Percentiles rank a stretch among this genome's conserved stretches.
Conservation (phyloP, 2,113 vertebrate genomes). For the Aspidoscelis tigris region DNA sequence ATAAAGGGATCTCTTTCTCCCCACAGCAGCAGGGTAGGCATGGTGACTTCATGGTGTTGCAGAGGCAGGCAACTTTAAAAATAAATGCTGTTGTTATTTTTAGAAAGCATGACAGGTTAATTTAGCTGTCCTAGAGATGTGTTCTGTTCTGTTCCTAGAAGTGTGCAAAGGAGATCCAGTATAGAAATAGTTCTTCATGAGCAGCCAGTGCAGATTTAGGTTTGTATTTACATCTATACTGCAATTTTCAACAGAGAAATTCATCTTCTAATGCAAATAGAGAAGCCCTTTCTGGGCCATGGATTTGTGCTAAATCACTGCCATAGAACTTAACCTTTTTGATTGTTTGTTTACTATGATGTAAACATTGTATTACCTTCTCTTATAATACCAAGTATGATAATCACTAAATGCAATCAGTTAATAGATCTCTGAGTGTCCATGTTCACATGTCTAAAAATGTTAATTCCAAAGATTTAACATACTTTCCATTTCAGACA, state of each 20-base stretch:
- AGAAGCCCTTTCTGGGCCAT: background rate
- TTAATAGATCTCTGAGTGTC: background rate
- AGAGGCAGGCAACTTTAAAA: conserved; percentile 88
- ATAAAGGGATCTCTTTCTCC: conserved; percentile 93
- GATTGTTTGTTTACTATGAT: too few relatives aligned
- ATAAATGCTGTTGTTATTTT: conserved; percentile 54
- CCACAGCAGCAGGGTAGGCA: conserved; percentile 93
- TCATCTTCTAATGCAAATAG: background rate
- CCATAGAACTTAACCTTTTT: background rate
- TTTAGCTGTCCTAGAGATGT: conserved; percentile 4
- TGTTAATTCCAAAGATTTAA: background rate
- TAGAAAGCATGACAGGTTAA: background rate
- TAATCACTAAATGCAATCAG: background rate
- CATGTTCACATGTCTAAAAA: background rate
- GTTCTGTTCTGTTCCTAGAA: too few relatives aligned
- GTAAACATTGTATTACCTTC: background rate
- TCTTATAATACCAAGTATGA: background rate
- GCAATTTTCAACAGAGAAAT: background rate
- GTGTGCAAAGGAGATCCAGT: background rate
- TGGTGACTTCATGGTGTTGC: conserved; percentile 86
- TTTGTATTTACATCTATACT: background rate
- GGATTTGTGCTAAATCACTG: background rate
- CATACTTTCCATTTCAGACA: background rate
- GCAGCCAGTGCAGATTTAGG: background rate
- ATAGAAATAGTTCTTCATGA: background rate